These are phyloP conservation scores for Frankliniella intonsa DNA, from an alignment of 2,888 invertebrate genomes.

Conservation along the genomic window DNA sequence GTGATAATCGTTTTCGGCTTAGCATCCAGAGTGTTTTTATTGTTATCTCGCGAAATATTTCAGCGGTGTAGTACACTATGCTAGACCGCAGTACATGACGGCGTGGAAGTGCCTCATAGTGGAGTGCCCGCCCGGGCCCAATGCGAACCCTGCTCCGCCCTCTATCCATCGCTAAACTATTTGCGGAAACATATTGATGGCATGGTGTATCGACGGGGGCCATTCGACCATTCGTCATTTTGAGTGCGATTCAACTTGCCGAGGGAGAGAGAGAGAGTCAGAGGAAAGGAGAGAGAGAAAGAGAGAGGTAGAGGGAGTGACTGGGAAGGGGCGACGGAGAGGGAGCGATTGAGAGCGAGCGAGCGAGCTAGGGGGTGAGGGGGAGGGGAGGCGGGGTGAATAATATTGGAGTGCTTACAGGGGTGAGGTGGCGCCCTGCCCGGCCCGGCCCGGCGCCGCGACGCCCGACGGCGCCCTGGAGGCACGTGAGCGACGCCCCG, in stretches of 20 bases:
- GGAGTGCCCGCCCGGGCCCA: background rate
- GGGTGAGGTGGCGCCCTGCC: background rate
- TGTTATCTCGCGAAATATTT: background rate
- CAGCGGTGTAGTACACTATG: background rate
- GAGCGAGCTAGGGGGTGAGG: background rate
- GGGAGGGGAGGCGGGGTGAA: background rate
- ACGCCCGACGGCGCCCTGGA: background rate
- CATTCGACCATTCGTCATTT: background rate
- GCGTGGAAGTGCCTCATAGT: background rate
- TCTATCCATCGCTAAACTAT: background rate
- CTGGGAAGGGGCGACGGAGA: background rate
- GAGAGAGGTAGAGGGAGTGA: background rate
- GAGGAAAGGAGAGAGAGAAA: background rate
- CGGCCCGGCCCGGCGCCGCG: background rate
- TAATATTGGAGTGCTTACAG: background rate
- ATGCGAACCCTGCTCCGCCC: background rate
- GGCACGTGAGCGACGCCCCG: background rate
- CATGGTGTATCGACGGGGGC: background rate
- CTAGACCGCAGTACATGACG: background rate
- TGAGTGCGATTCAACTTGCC: background rate
- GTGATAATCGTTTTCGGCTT: background rate
- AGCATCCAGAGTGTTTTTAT: background rate
- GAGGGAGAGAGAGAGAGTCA: background rate
- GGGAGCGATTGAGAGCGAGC: background rate
- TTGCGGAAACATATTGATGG: constrained; percentile 1